Conservation (phyloP, 2,888 invertebrate genomes). For the Thecophora atra region DNA sequence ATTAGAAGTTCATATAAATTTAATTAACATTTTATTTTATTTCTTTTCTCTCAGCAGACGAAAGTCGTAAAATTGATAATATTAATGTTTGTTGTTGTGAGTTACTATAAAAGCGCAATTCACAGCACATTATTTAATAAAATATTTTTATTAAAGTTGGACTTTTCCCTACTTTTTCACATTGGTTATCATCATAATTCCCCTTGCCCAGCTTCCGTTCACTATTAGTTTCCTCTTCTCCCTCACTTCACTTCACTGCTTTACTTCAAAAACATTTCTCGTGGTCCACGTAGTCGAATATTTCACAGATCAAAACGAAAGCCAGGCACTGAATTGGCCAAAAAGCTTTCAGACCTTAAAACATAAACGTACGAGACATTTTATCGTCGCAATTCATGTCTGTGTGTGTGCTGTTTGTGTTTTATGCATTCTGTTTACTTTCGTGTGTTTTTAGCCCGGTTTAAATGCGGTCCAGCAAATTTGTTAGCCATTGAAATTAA, state of each 20-base stretch:
- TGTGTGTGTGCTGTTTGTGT: not conserved
- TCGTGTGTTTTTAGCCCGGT: no score
- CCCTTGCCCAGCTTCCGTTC: not conserved
- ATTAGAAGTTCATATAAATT: not conserved
- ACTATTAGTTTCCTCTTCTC: no score
- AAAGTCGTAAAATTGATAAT: not conserved
- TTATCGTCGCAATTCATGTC: not conserved
- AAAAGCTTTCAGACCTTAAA: slow-evolving; percentile 10
- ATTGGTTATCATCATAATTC: no score
- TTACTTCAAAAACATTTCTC: slow-evolving; percentile 44
- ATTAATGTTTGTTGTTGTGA: not conserved
- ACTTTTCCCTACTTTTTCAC: not conserved
- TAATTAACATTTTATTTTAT: no score
- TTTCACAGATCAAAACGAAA: slow-evolving; percentile 47
- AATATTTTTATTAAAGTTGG: not conserved
- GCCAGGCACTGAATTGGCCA: slow-evolving; percentile 48
- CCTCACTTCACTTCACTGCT: not conserved
- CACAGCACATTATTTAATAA: no score
- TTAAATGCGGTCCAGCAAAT: no score
- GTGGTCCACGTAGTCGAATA: slow-evolving; percentile 43
- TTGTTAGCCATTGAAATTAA: no score
- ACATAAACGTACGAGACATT: not conserved
- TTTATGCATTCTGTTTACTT: not conserved
- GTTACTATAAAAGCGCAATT: no score
- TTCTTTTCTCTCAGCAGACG: not conserved